Evolutionary conservation across 1,140 invertebrate species (phyloP).

Genomic region (Glomeris maerens): DNA sequence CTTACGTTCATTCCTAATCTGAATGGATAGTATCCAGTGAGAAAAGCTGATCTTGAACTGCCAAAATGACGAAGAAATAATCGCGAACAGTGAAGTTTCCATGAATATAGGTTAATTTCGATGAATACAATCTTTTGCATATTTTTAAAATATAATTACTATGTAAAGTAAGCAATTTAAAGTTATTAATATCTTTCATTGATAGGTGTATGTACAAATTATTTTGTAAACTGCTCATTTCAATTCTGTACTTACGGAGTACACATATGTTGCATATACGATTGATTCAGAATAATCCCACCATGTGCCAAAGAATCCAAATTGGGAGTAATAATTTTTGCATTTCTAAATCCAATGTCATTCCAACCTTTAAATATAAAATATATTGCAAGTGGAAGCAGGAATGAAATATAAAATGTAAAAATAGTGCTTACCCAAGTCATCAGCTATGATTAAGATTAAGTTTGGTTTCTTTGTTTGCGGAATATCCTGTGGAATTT

Average conservation of each 20-base stretch:
- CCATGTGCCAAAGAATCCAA: slow-evolving; percentile 64
- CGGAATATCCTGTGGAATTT: too few relatives aligned
- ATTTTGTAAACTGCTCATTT: not conserved
- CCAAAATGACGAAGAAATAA: not conserved
- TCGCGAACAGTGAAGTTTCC: not conserved
- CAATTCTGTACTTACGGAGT: slow-evolving; percentile 36
- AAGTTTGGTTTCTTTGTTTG: too few relatives aligned
- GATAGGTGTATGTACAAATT: slow-evolving; percentile 1
- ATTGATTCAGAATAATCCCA: slow-evolving; percentile 59
- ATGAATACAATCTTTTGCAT: too few relatives aligned
- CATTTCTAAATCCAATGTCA: slow-evolving; percentile 69
- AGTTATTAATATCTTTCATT: too few relatives aligned
- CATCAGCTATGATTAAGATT: too few relatives aligned
- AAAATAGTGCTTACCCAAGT: too few relatives aligned
- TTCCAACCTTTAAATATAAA: slow-evolving; percentile 58
- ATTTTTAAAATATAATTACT: too few relatives aligned
- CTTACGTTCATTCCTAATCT: slow-evolving; percentile 19
- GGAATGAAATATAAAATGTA: too few relatives aligned
- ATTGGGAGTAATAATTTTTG: slow-evolving; percentile 69
- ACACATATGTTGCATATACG: slow-evolving; percentile 62
- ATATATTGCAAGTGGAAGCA: too few relatives aligned
- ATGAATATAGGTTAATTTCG: too few relatives aligned
- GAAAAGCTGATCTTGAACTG: slow-evolving; percentile 45
- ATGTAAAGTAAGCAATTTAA: too few relatives aligned
- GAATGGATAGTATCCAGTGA: slow-evolving; percentile 76